Evolutionary conservation across 2,113 vertebrate species (phyloP).

Genomic region (Danionella cerebrum): DNA sequence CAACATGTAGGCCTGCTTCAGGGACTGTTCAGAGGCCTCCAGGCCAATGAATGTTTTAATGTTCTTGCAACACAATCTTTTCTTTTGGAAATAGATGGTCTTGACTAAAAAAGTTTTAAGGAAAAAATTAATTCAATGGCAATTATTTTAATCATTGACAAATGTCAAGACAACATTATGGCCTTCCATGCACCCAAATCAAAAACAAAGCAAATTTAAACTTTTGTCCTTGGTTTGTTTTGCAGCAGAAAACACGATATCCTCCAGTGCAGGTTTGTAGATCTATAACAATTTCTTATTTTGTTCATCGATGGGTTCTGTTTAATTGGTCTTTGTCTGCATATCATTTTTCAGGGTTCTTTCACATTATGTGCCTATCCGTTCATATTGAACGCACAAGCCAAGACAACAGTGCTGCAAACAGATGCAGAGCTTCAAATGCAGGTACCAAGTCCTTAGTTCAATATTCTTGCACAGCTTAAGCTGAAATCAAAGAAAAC

Average conservation of each 20-base stretch:
- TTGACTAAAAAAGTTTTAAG: too few relatives aligned
- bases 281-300: not conserved
- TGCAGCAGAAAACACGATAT: constrained; percentile 78
- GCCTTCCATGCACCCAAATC: not conserved
- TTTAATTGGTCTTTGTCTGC: not conserved
- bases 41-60: too few relatives aligned
- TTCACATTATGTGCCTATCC: constrained; percentile 94
- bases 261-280: constrained; percentile 80
- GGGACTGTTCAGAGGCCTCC: too few relatives aligned
- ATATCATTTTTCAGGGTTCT: constrained; percentile 63
- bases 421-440: constrained; percentile 95
- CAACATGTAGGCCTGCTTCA: too few relatives aligned
- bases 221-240: constrained; percentile 33
- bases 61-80: too few relatives aligned
- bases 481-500: not conserved
- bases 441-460: constrained; percentile 84
- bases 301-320: not conserved
- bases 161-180: too few relatives aligned
- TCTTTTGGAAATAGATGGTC: too few relatives aligned
- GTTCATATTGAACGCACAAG: constrained; percentile 92
- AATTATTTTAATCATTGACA: too few relatives aligned
- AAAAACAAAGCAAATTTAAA: not conserved
- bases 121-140: too few relatives aligned
- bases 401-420: constrained; percentile 97
- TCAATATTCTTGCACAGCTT: not conserved